A percentile compares a stretch with the other conserved stretches of the same genome.
Evolutionary conservation across 1,140 invertebrate species (phyloP).

Genomic region (Caenorhabditis inopinata): DNA sequence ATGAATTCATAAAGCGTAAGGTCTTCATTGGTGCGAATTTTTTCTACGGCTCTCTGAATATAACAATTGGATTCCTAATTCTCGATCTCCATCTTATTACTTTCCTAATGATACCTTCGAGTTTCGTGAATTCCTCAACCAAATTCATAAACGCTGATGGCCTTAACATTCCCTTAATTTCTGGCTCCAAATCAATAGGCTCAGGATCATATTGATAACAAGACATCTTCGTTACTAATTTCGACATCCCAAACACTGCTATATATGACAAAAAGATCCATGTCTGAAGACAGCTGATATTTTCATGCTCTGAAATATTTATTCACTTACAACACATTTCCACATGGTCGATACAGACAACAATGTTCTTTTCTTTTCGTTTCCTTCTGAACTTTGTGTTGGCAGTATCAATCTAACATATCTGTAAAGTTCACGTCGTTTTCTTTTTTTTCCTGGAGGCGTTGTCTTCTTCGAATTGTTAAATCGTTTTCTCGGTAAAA

Average conservation of each 20-base stretch:
- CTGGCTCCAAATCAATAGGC: background rate
- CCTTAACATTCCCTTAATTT: background rate
- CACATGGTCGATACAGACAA: background rate
- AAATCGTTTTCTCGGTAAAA: background rate
- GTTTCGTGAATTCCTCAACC: background rate
- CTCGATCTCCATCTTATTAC: background rate
- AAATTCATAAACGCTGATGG: background rate
- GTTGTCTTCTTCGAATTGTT: slow-evolving; percentile 7
- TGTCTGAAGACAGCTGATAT: too few relatives aligned
- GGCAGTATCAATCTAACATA: background rate
- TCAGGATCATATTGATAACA: background rate
- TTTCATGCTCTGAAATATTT: too few relatives aligned
- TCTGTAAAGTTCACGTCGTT: slow-evolving; percentile 14
- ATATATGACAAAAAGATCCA: background rate
- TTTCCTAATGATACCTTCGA: background rate
- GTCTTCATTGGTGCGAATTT: background rate
- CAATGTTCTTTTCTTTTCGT: background rate
- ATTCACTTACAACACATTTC: background rate
- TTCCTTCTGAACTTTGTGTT: background rate
- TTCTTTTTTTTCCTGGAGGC: slow-evolving; percentile 20
- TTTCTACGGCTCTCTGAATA: background rate
- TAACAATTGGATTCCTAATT: background rate
- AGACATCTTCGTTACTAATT: background rate
- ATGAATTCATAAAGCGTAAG: background rate
- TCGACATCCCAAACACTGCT: too few relatives aligned